Base-by-base conservation (phyloP, 2,888 invertebrate species). In the Phengaris arion region DNA sequence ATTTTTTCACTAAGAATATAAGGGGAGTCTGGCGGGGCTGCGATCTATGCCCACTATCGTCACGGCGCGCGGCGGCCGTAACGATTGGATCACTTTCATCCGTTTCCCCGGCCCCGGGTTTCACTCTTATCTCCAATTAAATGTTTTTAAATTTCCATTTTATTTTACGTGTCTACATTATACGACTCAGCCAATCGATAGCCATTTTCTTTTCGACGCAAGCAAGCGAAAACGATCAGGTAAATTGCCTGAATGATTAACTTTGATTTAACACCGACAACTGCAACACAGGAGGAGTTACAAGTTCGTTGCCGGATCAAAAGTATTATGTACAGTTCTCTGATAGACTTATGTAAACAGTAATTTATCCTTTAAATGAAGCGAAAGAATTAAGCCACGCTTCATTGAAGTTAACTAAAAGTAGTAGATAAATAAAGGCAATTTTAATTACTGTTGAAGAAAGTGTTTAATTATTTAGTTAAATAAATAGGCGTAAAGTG, bases 91-190 rank as follows among this genome's bases (percentile, higher is more conserved):
- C 70, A 52, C 72, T 72, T 72, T 72, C 72, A 10, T 52, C 22
- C 52, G 13, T 72, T 54, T 72, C 72, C 72, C 72, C 64, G 2
- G 51, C 51, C 69, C 6, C 70, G 51, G 70, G 15, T 72, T 72
- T 72, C 72, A 54, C 72, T 72, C 51, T 72, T 72, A 72, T 72
- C 72, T 72, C 8, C 72, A 52, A 72, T 72, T 72, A 54, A 52
- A 35, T 52, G 72, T 69, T 48, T 69, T 69, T 69, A 35, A 64
- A 64, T 64, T 59, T 59, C 22, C 59, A 64, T 64, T 48, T 48
- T 69, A 69, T 69, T 69, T 69, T 48, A 69, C 69, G 69, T 69
- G 48, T 2, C 12, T 8, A 35, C 35, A 64, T 69, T 69, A 48
- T 48, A 48, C 48, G 7, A 48, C 48, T 48, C 48, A 7, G 5